A percentile compares a stretch with the other conserved stretches of the same genome.
phyloP scores from a whole-genome alignment of 2,113 vertebrate species.

The Muntiacus muntjak region DNA sequence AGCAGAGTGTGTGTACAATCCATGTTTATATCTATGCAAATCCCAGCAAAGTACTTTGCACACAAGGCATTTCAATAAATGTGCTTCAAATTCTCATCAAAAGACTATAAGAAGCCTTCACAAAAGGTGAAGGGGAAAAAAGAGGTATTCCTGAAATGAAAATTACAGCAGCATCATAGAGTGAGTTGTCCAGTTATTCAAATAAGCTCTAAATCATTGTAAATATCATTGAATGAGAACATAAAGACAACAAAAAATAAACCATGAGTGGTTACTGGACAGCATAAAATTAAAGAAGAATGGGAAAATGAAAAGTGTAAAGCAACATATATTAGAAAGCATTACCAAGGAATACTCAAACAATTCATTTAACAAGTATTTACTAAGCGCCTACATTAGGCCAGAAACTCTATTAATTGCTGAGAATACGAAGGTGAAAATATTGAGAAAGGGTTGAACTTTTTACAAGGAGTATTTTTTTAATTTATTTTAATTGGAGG shows the following conservation, averaged over 20 bases:
- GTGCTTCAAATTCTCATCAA: not conserved
- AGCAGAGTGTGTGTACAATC: not conserved
- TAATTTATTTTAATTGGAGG: not conserved
- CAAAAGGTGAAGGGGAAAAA: not conserved
- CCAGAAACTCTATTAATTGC: not conserved
- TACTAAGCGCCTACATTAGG: not conserved
- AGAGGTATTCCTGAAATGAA: not conserved
- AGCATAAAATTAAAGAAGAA: slow-evolving; percentile 22
- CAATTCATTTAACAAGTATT: slow-evolving; percentile 6
- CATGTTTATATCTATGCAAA: not conserved
- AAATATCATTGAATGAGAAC: not conserved
- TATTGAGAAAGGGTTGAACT: not conserved
- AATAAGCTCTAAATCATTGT: not conserved
- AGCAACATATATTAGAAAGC: not conserved
- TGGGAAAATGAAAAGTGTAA: not conserved
- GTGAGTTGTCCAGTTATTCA: not conserved
- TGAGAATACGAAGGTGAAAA: not conserved
- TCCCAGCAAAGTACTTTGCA: not conserved
- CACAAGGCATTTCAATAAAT: not conserved
- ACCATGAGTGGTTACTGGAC: not conserved
- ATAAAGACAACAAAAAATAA: slow-evolving; percentile 30
- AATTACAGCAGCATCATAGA: not conserved
- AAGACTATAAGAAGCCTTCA: not conserved
- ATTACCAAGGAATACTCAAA: not conserved
- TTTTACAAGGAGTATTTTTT: slow-evolving; percentile 9